phyloP scores from a whole-genome alignment of 2,113 vertebrate species.

The Falcunculus frontatus region DNA sequence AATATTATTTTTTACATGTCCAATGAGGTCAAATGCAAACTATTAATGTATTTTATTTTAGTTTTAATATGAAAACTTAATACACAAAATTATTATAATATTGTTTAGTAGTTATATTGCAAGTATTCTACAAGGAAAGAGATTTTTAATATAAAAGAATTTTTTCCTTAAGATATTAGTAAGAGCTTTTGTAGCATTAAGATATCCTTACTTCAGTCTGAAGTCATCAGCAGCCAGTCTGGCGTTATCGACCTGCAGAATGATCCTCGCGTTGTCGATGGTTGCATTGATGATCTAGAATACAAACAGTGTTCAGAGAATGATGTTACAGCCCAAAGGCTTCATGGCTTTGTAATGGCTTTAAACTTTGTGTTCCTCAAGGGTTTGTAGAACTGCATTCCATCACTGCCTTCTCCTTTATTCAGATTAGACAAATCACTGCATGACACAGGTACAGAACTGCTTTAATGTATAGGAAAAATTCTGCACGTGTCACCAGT shows the following conservation, averaged over 20 bases:
- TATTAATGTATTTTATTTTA: not conserved
- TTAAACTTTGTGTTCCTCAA: not conserved
- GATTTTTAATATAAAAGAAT: not conserved
- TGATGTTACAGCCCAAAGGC: not conserved
- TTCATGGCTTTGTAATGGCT: not conserved
- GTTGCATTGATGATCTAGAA: conserved; percentile 72
- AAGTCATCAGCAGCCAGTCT: conserved; percentile 82
- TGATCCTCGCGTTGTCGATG: conserved; percentile 70
- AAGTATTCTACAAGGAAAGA: not conserved
- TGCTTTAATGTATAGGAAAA: not conserved
- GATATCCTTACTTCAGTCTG: conserved; percentile 75
- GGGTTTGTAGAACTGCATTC: not conserved
- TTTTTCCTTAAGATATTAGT: not conserved
- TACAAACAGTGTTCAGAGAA: not conserved
- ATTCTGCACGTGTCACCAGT: too few relatives aligned
- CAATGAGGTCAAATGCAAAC: not conserved
- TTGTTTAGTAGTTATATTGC: not conserved
- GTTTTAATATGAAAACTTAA: not conserved
- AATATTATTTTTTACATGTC: not conserved
- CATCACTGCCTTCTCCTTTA: not conserved
- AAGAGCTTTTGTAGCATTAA: not conserved
- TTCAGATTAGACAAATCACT: not conserved
- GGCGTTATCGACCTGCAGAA: conserved; percentile 77
- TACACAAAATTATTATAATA: not conserved
- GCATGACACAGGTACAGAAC: not conserved